These are phyloP conservation scores for Nautilus pompilius DNA, from an alignment of 1,140 invertebrate species.

Conservation along the genomic window DNA sequence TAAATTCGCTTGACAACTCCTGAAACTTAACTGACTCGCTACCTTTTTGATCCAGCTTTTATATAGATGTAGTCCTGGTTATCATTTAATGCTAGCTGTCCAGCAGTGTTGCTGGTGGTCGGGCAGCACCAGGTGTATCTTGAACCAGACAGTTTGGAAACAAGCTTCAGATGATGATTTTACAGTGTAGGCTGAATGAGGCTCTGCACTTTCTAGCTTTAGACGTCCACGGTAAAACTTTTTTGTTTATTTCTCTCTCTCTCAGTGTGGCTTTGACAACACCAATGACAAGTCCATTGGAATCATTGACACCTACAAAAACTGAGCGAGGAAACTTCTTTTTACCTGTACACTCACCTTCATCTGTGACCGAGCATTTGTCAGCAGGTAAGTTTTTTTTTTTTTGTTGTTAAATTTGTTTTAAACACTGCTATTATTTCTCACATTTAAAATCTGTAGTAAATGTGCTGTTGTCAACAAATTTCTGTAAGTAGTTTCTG, in stretches of 20 bases:
- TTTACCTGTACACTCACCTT: neutral
- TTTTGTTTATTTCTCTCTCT: neutral
- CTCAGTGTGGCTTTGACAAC: conserved; percentile 2
- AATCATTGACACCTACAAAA: neutral
- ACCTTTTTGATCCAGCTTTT: neutral
- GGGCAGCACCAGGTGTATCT: neutral
- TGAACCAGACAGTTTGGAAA: neutral
- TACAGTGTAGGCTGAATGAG: neutral
- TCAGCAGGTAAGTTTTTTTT: neutral
- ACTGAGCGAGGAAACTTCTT: neutral
- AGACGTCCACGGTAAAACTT: neutral
- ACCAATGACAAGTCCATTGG: neutral
- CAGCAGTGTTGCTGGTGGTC: neutral
- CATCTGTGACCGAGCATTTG: neutral
- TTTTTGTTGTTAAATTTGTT: neutral
- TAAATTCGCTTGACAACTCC: neutral
- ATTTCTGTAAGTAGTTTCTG: neutral
- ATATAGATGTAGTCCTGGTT: neutral
- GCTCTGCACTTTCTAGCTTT: neutral
- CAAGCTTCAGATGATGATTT: neutral
- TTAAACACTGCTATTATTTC: neutral
- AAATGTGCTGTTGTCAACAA: neutral
- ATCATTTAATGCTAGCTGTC: neutral
- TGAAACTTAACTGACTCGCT: neutral
- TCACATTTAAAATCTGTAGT: neutral